Conservation (phyloP, 1,140 invertebrate species). For the Trichonephila inaurata region DNA sequence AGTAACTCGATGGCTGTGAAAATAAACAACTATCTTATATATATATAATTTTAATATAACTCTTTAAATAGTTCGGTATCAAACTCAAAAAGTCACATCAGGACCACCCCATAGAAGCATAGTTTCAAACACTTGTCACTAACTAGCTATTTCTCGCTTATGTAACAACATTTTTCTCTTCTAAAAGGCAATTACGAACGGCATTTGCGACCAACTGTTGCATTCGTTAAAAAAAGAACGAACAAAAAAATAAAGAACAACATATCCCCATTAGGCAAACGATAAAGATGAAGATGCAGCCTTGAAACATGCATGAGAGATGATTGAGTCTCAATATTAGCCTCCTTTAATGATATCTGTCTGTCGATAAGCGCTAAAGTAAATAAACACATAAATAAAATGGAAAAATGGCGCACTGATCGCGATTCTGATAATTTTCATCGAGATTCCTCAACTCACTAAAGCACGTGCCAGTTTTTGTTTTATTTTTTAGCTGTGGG, state of each 20-base stretch:
- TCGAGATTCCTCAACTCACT: background rate
- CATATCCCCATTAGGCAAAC: slow-evolving; percentile 8
- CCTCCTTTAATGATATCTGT: slow-evolving; percentile 22
- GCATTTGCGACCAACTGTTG: background rate
- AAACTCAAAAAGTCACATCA: background rate
- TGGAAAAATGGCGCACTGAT: background rate
- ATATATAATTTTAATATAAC: background rate
- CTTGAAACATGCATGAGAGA: background rate
- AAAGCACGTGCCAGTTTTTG: background rate
- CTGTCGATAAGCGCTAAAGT: slow-evolving; percentile 29
- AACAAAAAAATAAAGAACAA: background rate
- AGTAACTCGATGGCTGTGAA: too few relatives aligned
- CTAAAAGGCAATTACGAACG: background rate
- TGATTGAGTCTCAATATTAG: slow-evolving; percentile 24
- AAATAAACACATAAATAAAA: slow-evolving; percentile 17
- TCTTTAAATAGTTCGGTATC: background rate
- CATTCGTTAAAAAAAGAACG: background rate
- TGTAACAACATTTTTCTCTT: background rate
- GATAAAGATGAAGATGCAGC: slow-evolving; percentile 16
- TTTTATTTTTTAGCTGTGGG: background rate
- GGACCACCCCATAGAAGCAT: background rate
- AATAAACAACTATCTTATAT: too few relatives aligned
- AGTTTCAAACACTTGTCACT: background rate
- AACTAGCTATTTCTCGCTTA: background rate
- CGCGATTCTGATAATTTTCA: slow-evolving; percentile 5